A percentile compares a stretch with the other conserved stretches of the same genome.
Evolutionary conservation across 2,888 invertebrate genomes (phyloP).

Genomic region (Clostera curtula): DNA sequence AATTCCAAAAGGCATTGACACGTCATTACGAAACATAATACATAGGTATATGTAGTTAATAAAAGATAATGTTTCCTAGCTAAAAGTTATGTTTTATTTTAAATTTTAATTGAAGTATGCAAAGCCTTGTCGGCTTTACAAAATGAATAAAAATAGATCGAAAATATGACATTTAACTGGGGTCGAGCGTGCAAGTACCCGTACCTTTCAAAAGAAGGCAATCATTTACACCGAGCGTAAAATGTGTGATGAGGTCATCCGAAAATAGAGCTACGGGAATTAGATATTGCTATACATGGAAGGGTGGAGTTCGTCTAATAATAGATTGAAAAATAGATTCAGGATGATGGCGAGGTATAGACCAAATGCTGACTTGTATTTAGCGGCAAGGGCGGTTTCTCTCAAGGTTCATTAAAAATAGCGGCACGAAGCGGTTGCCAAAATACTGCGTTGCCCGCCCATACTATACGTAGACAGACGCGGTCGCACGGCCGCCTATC

Average conservation of each 20-base stretch:
- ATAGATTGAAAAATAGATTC: constrained; percentile 34
- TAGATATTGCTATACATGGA: constrained; percentile 35
- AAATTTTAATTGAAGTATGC: too few relatives aligned
- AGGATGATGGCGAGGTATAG: constrained; percentile 28
- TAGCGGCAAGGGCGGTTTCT: constrained; percentile 66
- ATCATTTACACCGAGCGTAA: constrained; percentile 37
- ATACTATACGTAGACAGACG: constrained; percentile 45
- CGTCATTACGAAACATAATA: too few relatives aligned
- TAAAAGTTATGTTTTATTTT: too few relatives aligned
- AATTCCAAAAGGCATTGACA: too few relatives aligned
- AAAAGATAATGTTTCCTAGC: too few relatives aligned
- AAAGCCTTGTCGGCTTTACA: too few relatives aligned
- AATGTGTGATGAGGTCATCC: constrained; percentile 49
- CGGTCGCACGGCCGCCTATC: constrained; percentile 37
- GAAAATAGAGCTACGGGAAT: constrained; percentile 43
- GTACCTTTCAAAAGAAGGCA: constrained; percentile 40
- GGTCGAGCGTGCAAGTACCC: too few relatives aligned
- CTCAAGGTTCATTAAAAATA: constrained; percentile 73
- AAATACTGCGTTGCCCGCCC: constrained; percentile 57
- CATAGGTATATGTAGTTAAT: too few relatives aligned
- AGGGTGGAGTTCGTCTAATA: constrained; percentile 33
- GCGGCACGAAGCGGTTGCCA: constrained; percentile 63
- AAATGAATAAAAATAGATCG: constrained; percentile 22
- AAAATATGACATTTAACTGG: constrained; percentile 45
- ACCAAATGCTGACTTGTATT: constrained; percentile 38